A percentile compares a stretch with the other conserved stretches of the same genome.
phyloP scores from a whole-genome alignment of 1,140 invertebrate species.

The Maniola jurtina region DNA sequence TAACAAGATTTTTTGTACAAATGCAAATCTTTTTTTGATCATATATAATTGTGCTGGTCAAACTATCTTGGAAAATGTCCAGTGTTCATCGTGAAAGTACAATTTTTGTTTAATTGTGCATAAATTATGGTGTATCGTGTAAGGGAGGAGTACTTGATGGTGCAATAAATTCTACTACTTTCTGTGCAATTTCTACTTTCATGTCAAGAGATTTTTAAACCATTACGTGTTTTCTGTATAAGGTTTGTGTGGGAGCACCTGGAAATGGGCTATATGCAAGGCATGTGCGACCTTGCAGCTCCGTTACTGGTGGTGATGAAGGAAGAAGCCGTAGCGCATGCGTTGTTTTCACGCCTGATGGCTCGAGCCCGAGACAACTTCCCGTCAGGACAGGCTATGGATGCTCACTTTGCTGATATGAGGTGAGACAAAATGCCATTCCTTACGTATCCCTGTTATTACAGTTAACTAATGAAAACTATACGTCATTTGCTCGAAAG shows the following conservation, averaged over 20 bases:
- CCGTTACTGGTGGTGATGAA: slow-evolving; percentile 95
- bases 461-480: too few species aligned
- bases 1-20: too few species aligned
- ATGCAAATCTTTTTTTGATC: too few species aligned
- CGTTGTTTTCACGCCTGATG: slow-evolving; percentile 95
- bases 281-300: slow-evolving; percentile 97
- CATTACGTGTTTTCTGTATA: background rate
- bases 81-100: too few species aligned
- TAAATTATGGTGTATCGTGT: too few species aligned
- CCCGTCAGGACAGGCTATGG: slow-evolving; percentile 95
- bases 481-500: too few species aligned
- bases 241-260: slow-evolving; percentile 97
- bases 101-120: too few species aligned
- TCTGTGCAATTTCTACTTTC: background rate
- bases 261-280: slow-evolving; percentile 93
- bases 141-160: too few species aligned
- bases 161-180: too few species aligned
- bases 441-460: too few species aligned
- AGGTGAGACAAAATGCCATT: slow-evolving; percentile 77
- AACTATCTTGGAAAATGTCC: too few species aligned
- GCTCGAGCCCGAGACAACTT: slow-evolving; percentile 94
- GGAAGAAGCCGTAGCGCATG: slow-evolving; percentile 95
- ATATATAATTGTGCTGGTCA: too few species aligned
- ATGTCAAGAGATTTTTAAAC: background rate
- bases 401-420: slow-evolving; percentile 97